Base-by-base conservation (phyloP, 35 echinoderm and acorn worm species). In the Heliocidaris erythrogramma region DNA sequence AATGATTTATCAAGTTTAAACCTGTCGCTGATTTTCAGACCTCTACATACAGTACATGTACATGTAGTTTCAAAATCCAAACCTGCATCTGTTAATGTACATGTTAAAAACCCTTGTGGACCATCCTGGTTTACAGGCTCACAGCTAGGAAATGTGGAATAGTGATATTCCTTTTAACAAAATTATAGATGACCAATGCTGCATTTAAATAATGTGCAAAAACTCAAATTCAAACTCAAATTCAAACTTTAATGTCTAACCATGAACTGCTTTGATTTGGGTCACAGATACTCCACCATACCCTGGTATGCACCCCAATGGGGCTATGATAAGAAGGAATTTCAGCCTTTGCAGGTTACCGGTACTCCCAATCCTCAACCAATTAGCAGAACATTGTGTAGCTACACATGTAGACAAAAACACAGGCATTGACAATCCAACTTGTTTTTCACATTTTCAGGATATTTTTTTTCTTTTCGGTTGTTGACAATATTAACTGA, bases 401-500 rank as follows among this genome's bases (percentile, higher is more conserved):
- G 7, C 18, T 18, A 78, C 65, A 78, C 27, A 53, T 56, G 85
- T 29, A 86, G 31, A 32, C 85, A 86, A 32, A 29, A 86, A 86
- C 27, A 86, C 85, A 86, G 85, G 85, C 85, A 30, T 21, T 86
- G 3, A 48, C 87, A 89, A 12, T 89, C 87, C 47, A 48, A 14
- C 87, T 89, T 89, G 87, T 89, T 48, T 89, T 89, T 86, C 47
- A 32, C 29, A 12, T 17, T 42, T 27, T 18, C 65, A 21, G 14
- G 65, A 27, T 78, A 27, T 78, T 24, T 24, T 78, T 78, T 24
- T 24, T n/a, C 65, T 78, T 27, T 78, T n/a, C 65, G 21, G 65
- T 78, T 78, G 65, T 78, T 78, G 65, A 78, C 65, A 78, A 78
- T 78, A 78, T 78, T 78, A 78, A 78, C 65, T 78, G 65, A 78